These are phyloP conservation scores for Trachelipus rathkii DNA, from an alignment of 1,140 invertebrate genomes.

Conservation along the genomic window DNA sequence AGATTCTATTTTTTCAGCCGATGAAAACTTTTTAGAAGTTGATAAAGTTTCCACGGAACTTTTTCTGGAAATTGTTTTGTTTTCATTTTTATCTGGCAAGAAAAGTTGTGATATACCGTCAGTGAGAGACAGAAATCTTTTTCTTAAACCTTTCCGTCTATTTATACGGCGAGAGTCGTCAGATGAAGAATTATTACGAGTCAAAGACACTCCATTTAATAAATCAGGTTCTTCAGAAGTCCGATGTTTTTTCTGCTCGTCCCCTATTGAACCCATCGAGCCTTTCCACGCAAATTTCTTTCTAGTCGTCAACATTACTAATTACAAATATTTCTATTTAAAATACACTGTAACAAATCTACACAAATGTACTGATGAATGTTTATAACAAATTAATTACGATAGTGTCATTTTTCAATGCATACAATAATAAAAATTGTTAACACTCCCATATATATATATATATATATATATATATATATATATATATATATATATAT, in stretches of 20 bases:
- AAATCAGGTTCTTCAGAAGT: neutral
- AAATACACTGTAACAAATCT: neutral
- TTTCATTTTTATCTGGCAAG: constrained; percentile 36
- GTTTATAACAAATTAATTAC: no score
- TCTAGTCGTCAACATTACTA: neutral
- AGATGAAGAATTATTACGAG: neutral
- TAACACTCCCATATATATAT: no score
- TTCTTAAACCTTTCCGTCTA: constrained; percentile 28
- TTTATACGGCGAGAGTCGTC: neutral
- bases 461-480: no score
- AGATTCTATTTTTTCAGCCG: neutral
- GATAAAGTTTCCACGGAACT: neutral
- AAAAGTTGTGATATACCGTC: constrained; percentile 39
- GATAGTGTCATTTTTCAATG: no score
- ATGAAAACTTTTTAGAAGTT: neutral
- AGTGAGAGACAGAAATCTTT: constrained; percentile 40
- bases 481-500: no score
- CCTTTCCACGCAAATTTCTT: neutral
- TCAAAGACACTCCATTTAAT: neutral
- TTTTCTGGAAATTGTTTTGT: constrained; percentile 7
- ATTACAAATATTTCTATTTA: neutral
- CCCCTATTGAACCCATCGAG: neutral
- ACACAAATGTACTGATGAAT: no score
- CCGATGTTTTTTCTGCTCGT: neutral
- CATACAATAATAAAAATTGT: no score